A percentile compares a stretch with the other conserved stretches of the same genome.
These are phyloP conservation scores for Canis aureus DNA, from an alignment of 2,113 vertebrate genomes.

Conservation along the genomic window DNA sequence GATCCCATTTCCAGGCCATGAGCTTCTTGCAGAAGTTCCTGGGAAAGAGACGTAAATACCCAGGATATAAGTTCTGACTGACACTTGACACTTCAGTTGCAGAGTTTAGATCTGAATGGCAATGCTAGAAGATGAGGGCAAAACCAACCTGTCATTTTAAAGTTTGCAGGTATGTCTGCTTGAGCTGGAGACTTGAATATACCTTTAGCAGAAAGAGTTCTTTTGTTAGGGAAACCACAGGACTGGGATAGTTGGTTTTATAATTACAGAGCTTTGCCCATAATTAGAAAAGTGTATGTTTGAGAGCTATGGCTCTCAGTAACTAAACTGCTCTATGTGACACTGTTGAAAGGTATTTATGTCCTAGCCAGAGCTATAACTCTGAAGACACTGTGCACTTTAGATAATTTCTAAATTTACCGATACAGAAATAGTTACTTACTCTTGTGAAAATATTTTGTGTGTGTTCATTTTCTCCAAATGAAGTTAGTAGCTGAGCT, in stretches of 20 bases:
- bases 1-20: not conserved
- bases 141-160: not conserved
- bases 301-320: not conserved
- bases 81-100: not conserved
- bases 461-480: not conserved
- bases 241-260: conserved; percentile 10
- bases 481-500: not conserved
- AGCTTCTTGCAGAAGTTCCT: not conserved
- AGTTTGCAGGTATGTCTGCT: not conserved
- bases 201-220: not conserved
- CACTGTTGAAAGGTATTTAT: not conserved
- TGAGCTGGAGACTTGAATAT: not conserved
- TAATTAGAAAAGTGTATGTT: not conserved
- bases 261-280: not conserved
- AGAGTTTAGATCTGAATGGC: not conserved
- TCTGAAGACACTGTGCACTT: not conserved
- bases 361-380: not conserved
- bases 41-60: not conserved
- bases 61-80: not conserved
- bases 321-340: not conserved
- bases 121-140: not conserved
- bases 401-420: not conserved
- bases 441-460: conserved; percentile 8
- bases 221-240: not conserved
- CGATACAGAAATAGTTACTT: not conserved